phyloP scores from a whole-genome alignment of 2,797 vertebrate genomes.

The Selene dorsalis region DNA sequence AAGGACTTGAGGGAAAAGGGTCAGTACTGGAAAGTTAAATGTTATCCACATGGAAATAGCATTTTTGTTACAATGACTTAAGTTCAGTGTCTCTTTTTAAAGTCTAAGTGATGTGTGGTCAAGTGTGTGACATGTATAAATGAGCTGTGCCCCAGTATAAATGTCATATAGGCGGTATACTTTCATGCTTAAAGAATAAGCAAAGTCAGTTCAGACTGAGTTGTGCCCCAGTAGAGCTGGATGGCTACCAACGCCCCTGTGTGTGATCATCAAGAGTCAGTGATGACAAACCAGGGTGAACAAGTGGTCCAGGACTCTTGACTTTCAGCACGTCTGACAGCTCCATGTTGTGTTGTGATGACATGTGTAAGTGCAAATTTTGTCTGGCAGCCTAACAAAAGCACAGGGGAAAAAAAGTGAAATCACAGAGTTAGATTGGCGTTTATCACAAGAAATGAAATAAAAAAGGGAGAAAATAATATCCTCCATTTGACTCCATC shows the following conservation, averaged over 20 bases:
- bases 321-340: background rate
- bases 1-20: constrained; percentile 9
- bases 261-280: background rate
- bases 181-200: no score
- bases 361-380: no score
- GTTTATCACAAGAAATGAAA: background rate
- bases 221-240: no score
- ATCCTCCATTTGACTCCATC: background rate
- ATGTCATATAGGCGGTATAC: no score
- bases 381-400: background rate
- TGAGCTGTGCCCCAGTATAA: no score
- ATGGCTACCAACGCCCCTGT: no score
- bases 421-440: background rate
- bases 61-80: background rate
- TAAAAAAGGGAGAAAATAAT: background rate
- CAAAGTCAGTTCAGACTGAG: no score
- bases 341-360: background rate
- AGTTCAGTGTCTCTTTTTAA: background rate
- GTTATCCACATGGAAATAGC: background rate
- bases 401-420: background rate
- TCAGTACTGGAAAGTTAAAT: constrained; percentile 6
- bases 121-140: no score
- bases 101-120: background rate
- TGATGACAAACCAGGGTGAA: background rate
- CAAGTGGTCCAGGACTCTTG: background rate